These are phyloP conservation scores for Odontocolon sp. DNA, from an alignment of 2,888 invertebrate genomes.

Conservation along the genomic window DNA sequence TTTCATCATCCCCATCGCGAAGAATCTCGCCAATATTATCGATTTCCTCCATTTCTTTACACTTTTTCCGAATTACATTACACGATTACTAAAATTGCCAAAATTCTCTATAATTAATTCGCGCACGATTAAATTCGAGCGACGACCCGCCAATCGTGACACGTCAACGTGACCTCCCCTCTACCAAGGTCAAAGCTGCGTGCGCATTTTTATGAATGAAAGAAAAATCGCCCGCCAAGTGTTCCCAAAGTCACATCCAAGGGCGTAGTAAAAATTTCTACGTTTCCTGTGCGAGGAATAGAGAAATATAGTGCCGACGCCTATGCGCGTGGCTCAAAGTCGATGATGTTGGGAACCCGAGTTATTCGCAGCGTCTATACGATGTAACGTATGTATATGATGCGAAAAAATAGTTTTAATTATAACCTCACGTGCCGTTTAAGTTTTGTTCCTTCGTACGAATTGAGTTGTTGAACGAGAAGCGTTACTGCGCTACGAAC, in stretches of 20 bases:
- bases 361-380: slow-evolving; percentile 64
- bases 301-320: slow-evolving; percentile 25
- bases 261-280: not conserved
- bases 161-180: not conserved
- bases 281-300: not conserved
- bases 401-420: slow-evolving; percentile 66
- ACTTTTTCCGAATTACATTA: not conserved
- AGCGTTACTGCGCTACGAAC: slow-evolving; percentile 9
- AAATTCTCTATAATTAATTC: not conserved
- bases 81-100: not conserved
- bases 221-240: not conserved
- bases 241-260: slow-evolving; percentile 21
- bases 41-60: not conserved
- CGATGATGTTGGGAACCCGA: slow-evolving; percentile 65
- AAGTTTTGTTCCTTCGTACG: slow-evolving; percentile 66
- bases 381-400: slow-evolving; percentile 55
- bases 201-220: not conserved
- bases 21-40: slow-evolving; percentile 4
- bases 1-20: not conserved
- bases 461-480: slow-evolving; percentile 44
- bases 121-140: not conserved
- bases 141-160: not conserved
- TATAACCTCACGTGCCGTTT: slow-evolving; percentile 68
- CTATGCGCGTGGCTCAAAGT: slow-evolving; percentile 67
- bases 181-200: not conserved